Evolutionary conservation across 2,888 invertebrate species (phyloP).

Genomic region (Nasonia oneida): DNA sequence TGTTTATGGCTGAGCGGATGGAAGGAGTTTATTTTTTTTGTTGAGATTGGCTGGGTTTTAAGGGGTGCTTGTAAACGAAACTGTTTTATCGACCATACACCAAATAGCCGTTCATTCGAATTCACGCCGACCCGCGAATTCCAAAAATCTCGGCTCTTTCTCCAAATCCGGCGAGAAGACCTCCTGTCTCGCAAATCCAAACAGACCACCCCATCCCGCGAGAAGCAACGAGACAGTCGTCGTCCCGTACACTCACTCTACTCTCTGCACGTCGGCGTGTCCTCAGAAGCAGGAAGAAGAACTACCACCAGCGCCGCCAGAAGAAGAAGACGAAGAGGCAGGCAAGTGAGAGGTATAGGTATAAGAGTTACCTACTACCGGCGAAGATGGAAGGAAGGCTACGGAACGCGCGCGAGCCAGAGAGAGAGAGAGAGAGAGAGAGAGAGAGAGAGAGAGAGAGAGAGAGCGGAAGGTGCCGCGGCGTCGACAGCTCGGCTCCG

Average conservation of each 20-base stretch:
- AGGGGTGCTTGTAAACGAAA: too few relatives aligned
- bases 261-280: background rate
- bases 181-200: conserved; percentile 2
- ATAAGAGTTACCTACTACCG: conserved; percentile 5
- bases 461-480: conserved; percentile 37
- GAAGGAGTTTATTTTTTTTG: background rate
- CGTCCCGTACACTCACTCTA: background rate
- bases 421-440: conserved; percentile 1
- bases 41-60: background rate
- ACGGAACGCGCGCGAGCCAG: conserved; percentile 56
- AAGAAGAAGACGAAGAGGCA: conserved; percentile 21
- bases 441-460: background rate
- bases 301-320: background rate
- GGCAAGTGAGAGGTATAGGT: background rate
- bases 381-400: conserved; percentile 58
- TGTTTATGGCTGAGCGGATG: background rate
- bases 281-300: conserved; percentile 19
- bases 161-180: background rate
- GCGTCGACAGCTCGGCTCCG: conserved; percentile 33
- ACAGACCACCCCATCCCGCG: background rate
- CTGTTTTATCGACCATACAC: too few relatives aligned
- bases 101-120: too few relatives aligned
- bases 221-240: background rate
- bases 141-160: background rate
- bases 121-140: too few relatives aligned